These are phyloP conservation scores for Meiosimyza platycephala DNA, from an alignment of 2,888 invertebrate species.

Conservation along the genomic window DNA sequence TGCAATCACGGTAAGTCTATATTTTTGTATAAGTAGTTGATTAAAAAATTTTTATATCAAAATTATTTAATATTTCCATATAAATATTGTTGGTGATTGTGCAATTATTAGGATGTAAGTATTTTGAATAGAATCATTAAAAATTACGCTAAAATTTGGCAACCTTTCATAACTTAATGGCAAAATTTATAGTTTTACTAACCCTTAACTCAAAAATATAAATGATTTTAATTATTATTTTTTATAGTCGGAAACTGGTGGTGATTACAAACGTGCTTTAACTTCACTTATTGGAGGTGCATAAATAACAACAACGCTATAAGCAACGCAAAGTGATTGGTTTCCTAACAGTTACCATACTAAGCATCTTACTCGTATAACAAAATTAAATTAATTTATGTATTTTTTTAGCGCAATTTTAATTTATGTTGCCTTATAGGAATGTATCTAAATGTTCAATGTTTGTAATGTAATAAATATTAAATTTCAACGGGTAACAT, in stretches of 20 bases:
- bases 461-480: neutral
- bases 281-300: conserved; percentile 66
- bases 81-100: conserved; percentile 30
- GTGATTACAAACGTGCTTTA: conserved; percentile 71
- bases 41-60: neutral
- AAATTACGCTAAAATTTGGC: neutral
- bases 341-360: neutral
- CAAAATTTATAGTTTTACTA: neutral
- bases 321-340: neutral
- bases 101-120: conserved; percentile 38
- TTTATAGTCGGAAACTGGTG: conserved; percentile 70
- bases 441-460: neutral
- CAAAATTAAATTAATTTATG: too few species aligned
- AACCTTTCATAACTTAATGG: neutral
- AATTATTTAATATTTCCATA: conserved; percentile 36
- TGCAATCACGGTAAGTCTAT: conserved; percentile 71
- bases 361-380: neutral
- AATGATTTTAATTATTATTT: conserved; percentile 2
- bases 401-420: too few species aligned
- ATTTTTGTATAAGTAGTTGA: neutral
- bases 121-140: conserved; percentile 3
- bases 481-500: too few species aligned
- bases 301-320: conserved; percentile 40
- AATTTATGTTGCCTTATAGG: too few species aligned
- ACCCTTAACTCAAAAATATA: neutral